Conservation (phyloP, 2,888 invertebrate species). For the Euzetes globulus region DNA sequence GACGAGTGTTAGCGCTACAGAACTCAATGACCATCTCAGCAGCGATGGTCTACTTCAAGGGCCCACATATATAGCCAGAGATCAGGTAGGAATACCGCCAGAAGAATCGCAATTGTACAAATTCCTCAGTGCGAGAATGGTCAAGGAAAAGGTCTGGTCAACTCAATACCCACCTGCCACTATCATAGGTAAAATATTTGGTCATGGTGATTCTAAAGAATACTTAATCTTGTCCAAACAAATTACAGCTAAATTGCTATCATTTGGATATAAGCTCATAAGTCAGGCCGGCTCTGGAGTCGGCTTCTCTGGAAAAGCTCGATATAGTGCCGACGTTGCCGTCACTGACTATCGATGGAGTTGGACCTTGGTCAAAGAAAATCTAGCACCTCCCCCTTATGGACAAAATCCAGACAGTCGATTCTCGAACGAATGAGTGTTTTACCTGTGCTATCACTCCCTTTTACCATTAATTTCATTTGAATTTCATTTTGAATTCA, state of each 20-base stretch:
- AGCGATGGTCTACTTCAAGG: conserved; percentile 33
- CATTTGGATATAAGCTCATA: conserved; percentile 32
- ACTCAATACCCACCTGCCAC: conserved; percentile 32
- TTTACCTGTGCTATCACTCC: too few species aligned
- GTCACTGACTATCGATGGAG: conserved; percentile 36
- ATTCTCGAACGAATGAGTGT: neutral
- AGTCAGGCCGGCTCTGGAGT: conserved; percentile 30
- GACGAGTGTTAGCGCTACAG: conserved; percentile 34
- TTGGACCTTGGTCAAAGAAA: conserved; percentile 35
- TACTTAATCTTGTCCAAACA: too few species aligned
- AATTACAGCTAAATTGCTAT: conserved; percentile 21
- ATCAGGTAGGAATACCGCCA: conserved; percentile 34
- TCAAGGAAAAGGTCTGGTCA: conserved; percentile 34
- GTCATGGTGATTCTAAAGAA: neutral
- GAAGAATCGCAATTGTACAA: conserved; percentile 33
- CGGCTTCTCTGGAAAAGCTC: conserved; percentile 34
- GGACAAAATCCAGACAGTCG: too few species aligned
- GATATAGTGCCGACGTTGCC: conserved; percentile 36
- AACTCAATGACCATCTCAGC: conserved; percentile 32
- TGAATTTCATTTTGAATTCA: neutral
- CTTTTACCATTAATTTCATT: neutral
- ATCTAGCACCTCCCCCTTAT: conserved; percentile 32
- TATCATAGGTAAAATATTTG: conserved; percentile 15
- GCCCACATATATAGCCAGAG: conserved; percentile 35
- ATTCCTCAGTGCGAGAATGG: conserved; percentile 28